A percentile compares a stretch with the other conserved stretches of the same genome.
phyloP scores from a whole-genome alignment of 2,797 vertebrate species.

The Emys orbicularis region DNA sequence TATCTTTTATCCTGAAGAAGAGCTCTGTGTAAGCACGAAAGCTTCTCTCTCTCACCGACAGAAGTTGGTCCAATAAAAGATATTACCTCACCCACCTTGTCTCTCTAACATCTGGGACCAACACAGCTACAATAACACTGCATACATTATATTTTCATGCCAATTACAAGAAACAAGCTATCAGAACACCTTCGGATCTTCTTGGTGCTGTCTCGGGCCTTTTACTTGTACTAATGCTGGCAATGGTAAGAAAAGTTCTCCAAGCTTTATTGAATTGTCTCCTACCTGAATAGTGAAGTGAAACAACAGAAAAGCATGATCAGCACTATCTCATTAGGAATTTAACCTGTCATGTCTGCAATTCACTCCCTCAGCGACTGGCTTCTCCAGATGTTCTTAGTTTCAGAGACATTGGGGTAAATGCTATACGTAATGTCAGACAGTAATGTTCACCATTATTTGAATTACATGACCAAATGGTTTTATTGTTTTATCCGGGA shows the following conservation, averaged over 20 bases:
- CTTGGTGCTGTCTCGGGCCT: background rate
- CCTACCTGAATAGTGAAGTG: background rate
- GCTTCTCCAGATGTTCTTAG: background rate
- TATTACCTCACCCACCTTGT: background rate
- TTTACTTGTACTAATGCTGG: background rate
- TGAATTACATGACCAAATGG: conserved; percentile 19
- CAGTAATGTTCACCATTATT: background rate
- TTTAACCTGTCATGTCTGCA: background rate
- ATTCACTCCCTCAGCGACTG: background rate
- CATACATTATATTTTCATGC: background rate
- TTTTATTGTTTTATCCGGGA: conserved; percentile 28
- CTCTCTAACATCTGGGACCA: background rate
- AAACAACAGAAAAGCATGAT: background rate
- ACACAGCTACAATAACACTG: background rate
- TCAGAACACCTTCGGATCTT: background rate
- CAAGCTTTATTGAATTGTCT: background rate
- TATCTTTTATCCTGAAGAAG: background rate
- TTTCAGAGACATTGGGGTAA: background rate
- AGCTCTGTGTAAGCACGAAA: background rate
- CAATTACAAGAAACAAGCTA: background rate
- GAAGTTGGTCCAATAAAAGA: background rate
- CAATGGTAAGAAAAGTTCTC: background rate
- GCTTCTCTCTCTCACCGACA: background rate
- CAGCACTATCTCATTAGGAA: background rate
- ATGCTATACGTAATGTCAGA: background rate